These are phyloP conservation scores for Epistrophella euchroma DNA, from an alignment of 2,888 invertebrate genomes.

Conservation along the genomic window DNA sequence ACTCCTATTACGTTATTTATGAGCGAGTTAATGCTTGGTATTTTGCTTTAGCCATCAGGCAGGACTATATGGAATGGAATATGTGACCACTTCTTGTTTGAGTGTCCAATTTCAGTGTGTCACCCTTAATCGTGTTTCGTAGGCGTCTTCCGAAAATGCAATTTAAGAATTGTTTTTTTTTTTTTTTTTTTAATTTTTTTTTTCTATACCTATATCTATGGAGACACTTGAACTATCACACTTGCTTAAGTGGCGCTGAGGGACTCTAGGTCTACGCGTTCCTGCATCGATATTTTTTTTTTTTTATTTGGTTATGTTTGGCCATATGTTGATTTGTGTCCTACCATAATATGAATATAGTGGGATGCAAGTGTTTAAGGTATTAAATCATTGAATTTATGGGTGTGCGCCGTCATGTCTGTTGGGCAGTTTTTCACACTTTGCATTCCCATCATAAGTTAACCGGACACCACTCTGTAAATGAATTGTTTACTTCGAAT, in stretches of 20 bases:
- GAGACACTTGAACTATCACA: conserved; percentile 67
- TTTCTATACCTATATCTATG: conserved; percentile 4
- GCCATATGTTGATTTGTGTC: conserved; percentile 55
- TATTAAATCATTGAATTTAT: conserved; percentile 83
- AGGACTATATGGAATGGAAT: conserved; percentile 35
- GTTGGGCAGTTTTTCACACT: conserved; percentile 82
- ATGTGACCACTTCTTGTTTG: conserved; percentile 74
- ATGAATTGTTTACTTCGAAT: background rate
- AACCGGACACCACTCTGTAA: conserved; percentile 21
- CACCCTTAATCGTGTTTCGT: conserved; percentile 69
- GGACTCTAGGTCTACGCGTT: conserved; percentile 62
- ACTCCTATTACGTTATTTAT: conserved; percentile 76
- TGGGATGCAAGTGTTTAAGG: conserved; percentile 83
- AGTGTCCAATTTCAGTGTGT: conserved; percentile 74
- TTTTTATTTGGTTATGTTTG: conserved; percentile 48
- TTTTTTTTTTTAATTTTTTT: conserved; percentile 15
- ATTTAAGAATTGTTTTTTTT: conserved; percentile 35
- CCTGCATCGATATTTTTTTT: conserved; percentile 43
- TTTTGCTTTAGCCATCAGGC: conserved; percentile 44
- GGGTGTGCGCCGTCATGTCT: conserved; percentile 81
- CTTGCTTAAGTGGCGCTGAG: conserved; percentile 76
- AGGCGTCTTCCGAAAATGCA: conserved; percentile 71
- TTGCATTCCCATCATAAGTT: conserved; percentile 73
- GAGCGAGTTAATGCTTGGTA: conserved; percentile 34
- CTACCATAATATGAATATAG: conserved; percentile 57